Base-by-base conservation (phyloP, 2,797 vertebrate species). In the Periparus ater region DNA sequence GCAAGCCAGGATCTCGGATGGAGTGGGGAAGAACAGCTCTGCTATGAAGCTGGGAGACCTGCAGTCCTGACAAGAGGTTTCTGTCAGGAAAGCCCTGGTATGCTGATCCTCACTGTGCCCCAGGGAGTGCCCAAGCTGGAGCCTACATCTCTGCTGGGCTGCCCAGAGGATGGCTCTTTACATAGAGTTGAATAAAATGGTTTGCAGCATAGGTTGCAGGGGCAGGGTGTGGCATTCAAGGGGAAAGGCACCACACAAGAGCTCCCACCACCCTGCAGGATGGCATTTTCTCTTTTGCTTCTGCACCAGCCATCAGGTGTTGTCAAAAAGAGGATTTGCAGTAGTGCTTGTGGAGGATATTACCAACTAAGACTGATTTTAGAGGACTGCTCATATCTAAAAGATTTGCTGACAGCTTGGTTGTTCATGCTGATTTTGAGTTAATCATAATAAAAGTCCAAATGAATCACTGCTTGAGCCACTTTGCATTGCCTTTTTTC, bases 1-100 rank as follows among this genome's bases (percentile, higher is more conserved):
- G 29, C 29, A 57, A 84, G 32, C 34, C 10, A 2, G 5, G 36
- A 45, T 65, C 42, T 20, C 0, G 0, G 30, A 27, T 0, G 3
- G 55, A 86, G 38, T 0, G 0, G 16, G 29, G 17, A 78, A 47
- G 58, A 38, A 51, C 45, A 57, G 17, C 14, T 40, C 78, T 44
- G n/a, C 1, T 3, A 13, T 2, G 6, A 58, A 63, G 13, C 2
- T 3, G 12, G 19, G 17, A 26, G 13, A 62, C 22, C 40, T 13
- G 16, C 27, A 50, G 60, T 20, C 34, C 51, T 25, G 19, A 22
- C 1, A 12, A 57, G 38, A 70, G 27, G 21, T 51, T 63, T 74
- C 17, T 68, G 9, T 4, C 38, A 50, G 57, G 32, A 89, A 50
- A 58, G 27, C 19, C 17, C n/a, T 3, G 3, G 14, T 5, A 14